Base-by-base conservation (phyloP, 2,113 vertebrate species). In the Sialia sialis region DNA sequence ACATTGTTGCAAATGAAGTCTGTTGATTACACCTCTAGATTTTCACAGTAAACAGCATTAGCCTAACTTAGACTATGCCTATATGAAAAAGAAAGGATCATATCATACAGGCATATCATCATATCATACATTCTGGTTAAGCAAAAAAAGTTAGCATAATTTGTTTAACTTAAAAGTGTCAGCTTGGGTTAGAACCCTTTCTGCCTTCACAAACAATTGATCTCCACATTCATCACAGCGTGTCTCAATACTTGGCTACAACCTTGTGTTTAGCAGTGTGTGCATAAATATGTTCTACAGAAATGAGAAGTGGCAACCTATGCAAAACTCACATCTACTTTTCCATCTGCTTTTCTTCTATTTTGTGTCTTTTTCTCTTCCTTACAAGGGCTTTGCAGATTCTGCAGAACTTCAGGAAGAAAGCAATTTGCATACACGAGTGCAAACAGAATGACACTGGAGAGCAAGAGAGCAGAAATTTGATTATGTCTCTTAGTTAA, bases 341-440 rank as follows among this genome's bases (percentile, higher is more conserved):
- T 87, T 94, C 91, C 93, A 91, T 87, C 78, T 94, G 90, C 25
- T 91, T 89, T 66, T 81, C 66, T 87, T 92, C 34, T 72, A 73
- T 93, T 91, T 90, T 73, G 4, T 84, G 26, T 58, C 46, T 38
- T 62, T 91, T 43, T 16, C 32, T 26, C 58, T 91, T 46, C 66
- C 49, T 83, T 79, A 39, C 49, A 85, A 72, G 36, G 46, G 58
- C 74, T 54, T 79, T 84, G 54, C 5, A 6, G 84, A 75, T 89
- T 90, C 69, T 90, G 49, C 36, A 69, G 51, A 92, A 63, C 48
- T 93, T 80, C 27, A 75, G 60, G 58, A 74, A 75, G 84, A 82
- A 85, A 94, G 38, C 10, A 66, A 80, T 93, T 93, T 96, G 81
- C 92, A 90, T 95, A 56, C 2, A 11, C 34, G 77, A 93, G 38